phyloP scores from a whole-genome alignment of 2,113 vertebrate species.

The Alouatta palliata region DNA sequence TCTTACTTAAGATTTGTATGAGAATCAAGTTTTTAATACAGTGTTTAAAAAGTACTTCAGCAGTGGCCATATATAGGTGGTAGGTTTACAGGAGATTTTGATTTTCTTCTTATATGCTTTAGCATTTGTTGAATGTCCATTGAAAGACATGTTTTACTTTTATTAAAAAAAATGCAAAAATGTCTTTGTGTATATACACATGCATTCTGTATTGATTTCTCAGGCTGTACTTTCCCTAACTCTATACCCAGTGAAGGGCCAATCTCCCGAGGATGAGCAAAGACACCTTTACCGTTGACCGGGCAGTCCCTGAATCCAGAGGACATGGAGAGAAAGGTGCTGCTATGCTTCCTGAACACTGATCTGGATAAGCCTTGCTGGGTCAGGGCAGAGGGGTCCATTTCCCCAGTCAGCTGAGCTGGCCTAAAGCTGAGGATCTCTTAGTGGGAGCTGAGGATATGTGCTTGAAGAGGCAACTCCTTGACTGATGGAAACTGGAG shows the following conservation, averaged over 20 bases:
- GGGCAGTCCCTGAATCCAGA: not conserved
- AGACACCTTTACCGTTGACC: not conserved
- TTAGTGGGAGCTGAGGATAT: not conserved
- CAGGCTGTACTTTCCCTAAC: not conserved
- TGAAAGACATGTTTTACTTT: not conserved
- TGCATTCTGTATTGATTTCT: not conserved
- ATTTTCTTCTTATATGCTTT: not conserved
- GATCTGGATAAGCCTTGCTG: not conserved
- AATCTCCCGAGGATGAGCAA: not conserved
- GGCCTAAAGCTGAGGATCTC: not conserved
- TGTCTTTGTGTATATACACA: too few relatives aligned
- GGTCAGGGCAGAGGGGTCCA: not conserved
- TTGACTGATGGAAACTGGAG: not conserved
- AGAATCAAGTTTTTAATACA: not conserved
- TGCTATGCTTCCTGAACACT: not conserved
- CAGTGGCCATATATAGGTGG: not conserved
- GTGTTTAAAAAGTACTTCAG: not conserved
- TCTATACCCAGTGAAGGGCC: not conserved
- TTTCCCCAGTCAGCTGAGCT: not conserved
- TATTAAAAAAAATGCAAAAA: not conserved
- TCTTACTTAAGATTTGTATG: not conserved
- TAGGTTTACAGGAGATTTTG: not conserved
- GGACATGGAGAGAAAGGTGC: not conserved
- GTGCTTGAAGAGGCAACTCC: not conserved
- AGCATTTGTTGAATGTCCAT: not conserved